phyloP scores from a whole-genome alignment of 1,140 invertebrate genomes.

The Steinernema khuongi region DNA sequence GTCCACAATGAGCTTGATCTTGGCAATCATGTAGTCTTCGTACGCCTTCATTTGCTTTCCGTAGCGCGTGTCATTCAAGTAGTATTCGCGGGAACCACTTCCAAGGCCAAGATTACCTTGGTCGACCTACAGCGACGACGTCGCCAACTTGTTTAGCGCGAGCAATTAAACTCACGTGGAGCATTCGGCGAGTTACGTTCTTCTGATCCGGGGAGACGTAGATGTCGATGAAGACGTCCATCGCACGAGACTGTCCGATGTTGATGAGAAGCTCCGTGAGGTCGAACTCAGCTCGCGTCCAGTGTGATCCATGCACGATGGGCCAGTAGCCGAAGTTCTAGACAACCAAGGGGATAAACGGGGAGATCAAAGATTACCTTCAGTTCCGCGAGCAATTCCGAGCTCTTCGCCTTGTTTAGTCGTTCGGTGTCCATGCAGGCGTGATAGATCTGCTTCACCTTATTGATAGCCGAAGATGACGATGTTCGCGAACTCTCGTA shows the following conservation, averaged over 20 bases:
- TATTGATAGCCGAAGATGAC: conserved; percentile 34
- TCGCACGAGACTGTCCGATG: conserved; percentile 29
- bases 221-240: conserved; percentile 41
- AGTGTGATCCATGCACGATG: conserved; percentile 43
- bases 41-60: conserved; percentile 55
- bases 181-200: conserved; percentile 33
- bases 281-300: conserved; percentile 37
- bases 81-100: conserved; percentile 48
- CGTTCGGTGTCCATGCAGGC: conserved; percentile 37
- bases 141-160: background rate
- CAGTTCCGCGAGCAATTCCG: conserved; percentile 23
- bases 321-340: conserved; percentile 48
- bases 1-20: conserved; percentile 40
- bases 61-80: conserved; percentile 54
- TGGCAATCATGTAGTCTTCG: conserved; percentile 39
- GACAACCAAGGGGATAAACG: background rate
- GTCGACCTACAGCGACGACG: conserved; percentile 46
- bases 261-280: conserved; percentile 38
- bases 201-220: conserved; percentile 40
- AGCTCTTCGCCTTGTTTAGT: conserved; percentile 22
- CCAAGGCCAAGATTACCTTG: conserved; percentile 51
- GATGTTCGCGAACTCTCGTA: conserved; percentile 18
- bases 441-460: conserved; percentile 35
- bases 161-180: conserved; percentile 20
- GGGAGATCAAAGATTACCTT: background rate